Base-by-base conservation (phyloP, 2,888 invertebrate species). In the Ornithoptera alexandrae region DNA sequence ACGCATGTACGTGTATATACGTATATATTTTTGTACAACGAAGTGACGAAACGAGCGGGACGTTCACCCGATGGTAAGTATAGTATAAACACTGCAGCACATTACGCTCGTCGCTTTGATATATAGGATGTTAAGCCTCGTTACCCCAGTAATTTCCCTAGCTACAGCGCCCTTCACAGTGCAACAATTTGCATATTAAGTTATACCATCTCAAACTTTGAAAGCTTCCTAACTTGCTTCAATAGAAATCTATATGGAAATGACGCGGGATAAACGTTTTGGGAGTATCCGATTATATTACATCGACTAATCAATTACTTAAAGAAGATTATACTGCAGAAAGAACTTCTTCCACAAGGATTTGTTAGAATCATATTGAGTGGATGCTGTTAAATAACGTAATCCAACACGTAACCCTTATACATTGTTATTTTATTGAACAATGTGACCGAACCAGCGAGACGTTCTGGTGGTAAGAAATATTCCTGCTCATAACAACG, bases 301-400 rank as follows among this genome's bases (percentile, higher is more conserved):
- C 79, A 84, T 80, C 78, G 79, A 84, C 84, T 84, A 84, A 84
- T 84, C 89, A 89, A 88, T 89, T 87, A 89, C 88, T 89, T 89
- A 86, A 73, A 79, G 79, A 77, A 82, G 81, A 78, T 77, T 78
- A 69, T 71, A 67, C 7, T 20, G 58, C 57, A 36, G 71, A 72
- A 72, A 15, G 74, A 76, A 79, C 76, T 80, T 77, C 73, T 69
- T 75, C 77, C 75, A 78, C 81, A 76, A 75, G 78, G 75, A 75
- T 73, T 81, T 76, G 75, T 81, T 80, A 12, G 46, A 12, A 75
- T 72, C 75, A 80, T 76, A 80, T 82, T 81, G 79, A 80, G 79
- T 79, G 76, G 74, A 75, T 74, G 65, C 69, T 71, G 67, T 30
- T 64, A 42, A 39, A 62, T 62, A 10, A 20, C 20, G 20, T 53